Base-by-base conservation (phyloP, 2,113 vertebrate genomes). In the Gopherus flavomarginatus region DNA sequence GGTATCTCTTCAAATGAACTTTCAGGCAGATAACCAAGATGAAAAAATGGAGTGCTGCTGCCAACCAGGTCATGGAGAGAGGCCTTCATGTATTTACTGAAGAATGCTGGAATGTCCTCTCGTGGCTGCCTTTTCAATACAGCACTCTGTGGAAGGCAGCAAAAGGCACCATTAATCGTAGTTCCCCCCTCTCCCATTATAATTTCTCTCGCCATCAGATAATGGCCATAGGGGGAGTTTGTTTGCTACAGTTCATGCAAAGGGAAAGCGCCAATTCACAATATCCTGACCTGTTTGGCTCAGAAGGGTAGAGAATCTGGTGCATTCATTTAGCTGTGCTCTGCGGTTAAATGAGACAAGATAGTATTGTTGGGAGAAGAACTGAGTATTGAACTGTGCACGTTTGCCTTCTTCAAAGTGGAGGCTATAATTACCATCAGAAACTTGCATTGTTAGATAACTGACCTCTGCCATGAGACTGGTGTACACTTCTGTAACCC, bases 21-120 rank as follows among this genome's bases (percentile, higher is more conserved):
- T 92, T 97, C 91, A 94, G 83, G 83, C 93, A 83, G 88, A 88
- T 95, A 93, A 88, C 94, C 88, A 91, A 54, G 78, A 77, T 93
- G 82, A 52, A 65, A 38, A 88, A 80, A 77, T 72, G 79, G 86
- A 86, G 27, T 27, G 52, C 81, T 44, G 53, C 62, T 88, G 88
- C 91, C 94, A 96, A 17, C 42, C 85, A 93, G 88, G 75, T 86
- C 83, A 86, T 57, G 86, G 80, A 93, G 92, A 84, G 26, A 56
- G 84, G 47, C 38, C 81, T 93, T 92, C 92, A 96, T 90, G 89
- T 88, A 86, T 94, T 90, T 83, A 44, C 84, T 59, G 22, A 92
- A 78, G 75, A 90, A 65, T n/a, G 2, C 81, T 65, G 26, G 42
- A 59, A 35, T 84, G 24, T 69, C 62, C 88, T 69, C 72, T 31